phyloP scores from a whole-genome alignment of 2,888 invertebrate species.

The Papilio demoleus region DNA sequence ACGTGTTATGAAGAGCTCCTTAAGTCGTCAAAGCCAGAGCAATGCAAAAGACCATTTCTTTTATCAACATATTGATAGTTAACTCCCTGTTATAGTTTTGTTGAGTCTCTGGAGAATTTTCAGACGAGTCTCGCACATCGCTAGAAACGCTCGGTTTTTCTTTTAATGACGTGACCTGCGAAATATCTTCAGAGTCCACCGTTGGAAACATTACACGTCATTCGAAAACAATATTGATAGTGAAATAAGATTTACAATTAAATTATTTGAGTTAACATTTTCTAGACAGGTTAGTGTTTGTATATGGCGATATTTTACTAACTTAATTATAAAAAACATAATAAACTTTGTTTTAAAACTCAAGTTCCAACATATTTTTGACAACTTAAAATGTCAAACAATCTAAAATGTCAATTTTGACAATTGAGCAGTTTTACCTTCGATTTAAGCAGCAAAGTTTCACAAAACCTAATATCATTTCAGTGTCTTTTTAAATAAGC shows the following conservation, averaged over 20 bases:
- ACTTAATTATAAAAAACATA: conserved; percentile 25
- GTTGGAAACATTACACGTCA: conserved; percentile 84
- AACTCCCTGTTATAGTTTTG: conserved; percentile 68
- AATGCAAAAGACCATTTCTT: conserved; percentile 86
- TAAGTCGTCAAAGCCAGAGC: conserved; percentile 86
- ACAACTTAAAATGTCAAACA: conserved; percentile 22
- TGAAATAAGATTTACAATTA: conserved; percentile 51
- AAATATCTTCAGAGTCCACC: conserved; percentile 76
- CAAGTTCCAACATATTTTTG: conserved; percentile 33
- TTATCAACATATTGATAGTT: conserved; percentile 83
- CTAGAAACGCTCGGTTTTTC: conserved; percentile 65
- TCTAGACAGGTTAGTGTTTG: conserved; percentile 5
- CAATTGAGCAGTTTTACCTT: neutral
- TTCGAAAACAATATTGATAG: conserved; percentile 66
- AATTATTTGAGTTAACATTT: conserved; percentile 31
- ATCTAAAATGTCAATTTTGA: conserved; percentile 18
- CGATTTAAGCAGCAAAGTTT: neutral
- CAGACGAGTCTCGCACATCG: conserved; percentile 70
- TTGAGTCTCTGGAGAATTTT: conserved; percentile 64
- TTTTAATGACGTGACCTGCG: conserved; percentile 76
- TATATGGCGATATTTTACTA: conserved; percentile 19
- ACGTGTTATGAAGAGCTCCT: conserved; percentile 89
- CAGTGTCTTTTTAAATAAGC: too few relatives aligned
- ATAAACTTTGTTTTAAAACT: conserved; percentile 34
- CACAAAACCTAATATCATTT: neutral